phyloP scores from a whole-genome alignment of 2,888 invertebrate genomes.

The Drosophila borborema region DNA sequence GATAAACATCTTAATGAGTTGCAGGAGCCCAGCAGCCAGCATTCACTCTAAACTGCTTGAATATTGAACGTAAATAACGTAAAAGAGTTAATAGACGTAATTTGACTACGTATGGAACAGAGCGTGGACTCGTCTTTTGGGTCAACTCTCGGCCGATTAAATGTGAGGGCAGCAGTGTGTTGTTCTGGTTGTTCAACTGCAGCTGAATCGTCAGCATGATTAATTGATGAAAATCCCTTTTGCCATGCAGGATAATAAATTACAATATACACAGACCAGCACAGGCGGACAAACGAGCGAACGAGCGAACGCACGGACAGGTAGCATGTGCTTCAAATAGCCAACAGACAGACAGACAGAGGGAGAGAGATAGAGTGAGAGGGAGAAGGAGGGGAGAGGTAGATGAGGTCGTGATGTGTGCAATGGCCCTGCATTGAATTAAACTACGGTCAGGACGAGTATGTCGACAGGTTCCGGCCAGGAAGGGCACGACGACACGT shows the following conservation, averaged over 20 bases:
- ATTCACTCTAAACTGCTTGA: constrained; percentile 1
- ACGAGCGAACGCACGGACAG: constrained; percentile 44
- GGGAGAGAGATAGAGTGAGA: background rate
- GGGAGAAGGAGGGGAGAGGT: background rate
- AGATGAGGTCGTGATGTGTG: constrained; percentile 44
- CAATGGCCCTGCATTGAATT: constrained; percentile 64
- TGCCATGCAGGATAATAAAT: constrained; percentile 81
- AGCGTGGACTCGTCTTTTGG: constrained; percentile 14
- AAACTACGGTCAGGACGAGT: constrained; percentile 49
- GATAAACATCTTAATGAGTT: constrained; percentile 11
- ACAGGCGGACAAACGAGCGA: constrained; percentile 15
- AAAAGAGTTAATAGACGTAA: constrained; percentile 24
- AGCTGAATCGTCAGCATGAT: constrained; percentile 75
- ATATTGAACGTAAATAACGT: constrained; percentile 11
- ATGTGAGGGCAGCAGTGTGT: constrained; percentile 43
- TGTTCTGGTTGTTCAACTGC: constrained; percentile 68
- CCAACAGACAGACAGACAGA: constrained; percentile 32
- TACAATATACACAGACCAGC: constrained; percentile 64
- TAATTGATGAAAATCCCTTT: constrained; percentile 81
- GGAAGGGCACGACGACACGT: constrained; percentile 51
- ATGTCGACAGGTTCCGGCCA: constrained; percentile 36
- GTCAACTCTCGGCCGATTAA: constrained; percentile 47
- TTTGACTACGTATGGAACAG: constrained; percentile 12
- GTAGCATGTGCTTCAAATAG: constrained; percentile 74
- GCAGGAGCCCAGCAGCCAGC: background rate